These are phyloP conservation scores for Nephrotoma appendiculata DNA, from an alignment of 2,888 invertebrate species.

Conservation along the genomic window DNA sequence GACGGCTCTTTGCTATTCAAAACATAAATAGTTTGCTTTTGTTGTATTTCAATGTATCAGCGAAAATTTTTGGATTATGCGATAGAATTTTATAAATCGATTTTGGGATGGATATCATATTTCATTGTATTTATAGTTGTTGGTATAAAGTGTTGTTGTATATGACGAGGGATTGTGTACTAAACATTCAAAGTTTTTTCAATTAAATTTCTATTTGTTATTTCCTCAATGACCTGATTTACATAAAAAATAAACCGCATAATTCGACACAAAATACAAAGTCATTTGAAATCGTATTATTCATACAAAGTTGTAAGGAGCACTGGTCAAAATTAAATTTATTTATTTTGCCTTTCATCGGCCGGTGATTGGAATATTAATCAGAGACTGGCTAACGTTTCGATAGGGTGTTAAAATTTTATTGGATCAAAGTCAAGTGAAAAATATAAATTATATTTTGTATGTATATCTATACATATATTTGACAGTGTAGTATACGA, in stretches of 20 bases:
- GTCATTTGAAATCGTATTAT: not conserved
- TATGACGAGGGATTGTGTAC: not conserved
- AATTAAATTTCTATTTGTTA: not conserved
- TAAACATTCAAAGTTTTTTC: not conserved
- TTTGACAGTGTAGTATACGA: no score
- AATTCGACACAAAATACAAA: not conserved
- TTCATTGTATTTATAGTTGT: not conserved
- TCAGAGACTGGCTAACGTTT: not conserved
- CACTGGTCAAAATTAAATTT: not conserved
- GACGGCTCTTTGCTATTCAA: not conserved
- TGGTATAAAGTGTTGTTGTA: not conserved
- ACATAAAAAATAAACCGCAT: not conserved
- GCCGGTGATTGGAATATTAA: not conserved
- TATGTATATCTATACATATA: no score
- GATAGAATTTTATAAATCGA: not conserved
- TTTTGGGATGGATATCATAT: not conserved
- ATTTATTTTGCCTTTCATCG: not conserved
- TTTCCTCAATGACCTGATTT: not conserved
- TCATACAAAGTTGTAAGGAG: not conserved
- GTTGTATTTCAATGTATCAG: not conserved
- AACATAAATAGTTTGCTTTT: not conserved
- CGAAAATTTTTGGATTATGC: not conserved
- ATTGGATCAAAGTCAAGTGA: not conserved
- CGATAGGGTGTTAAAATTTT: not conserved
- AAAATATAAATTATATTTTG: not conserved